Percentiles rank a stretch among this genome's conserved stretches.
phyloP scores from a whole-genome alignment of 1,140 invertebrate genomes.

The Nasonia longicornis region DNA sequence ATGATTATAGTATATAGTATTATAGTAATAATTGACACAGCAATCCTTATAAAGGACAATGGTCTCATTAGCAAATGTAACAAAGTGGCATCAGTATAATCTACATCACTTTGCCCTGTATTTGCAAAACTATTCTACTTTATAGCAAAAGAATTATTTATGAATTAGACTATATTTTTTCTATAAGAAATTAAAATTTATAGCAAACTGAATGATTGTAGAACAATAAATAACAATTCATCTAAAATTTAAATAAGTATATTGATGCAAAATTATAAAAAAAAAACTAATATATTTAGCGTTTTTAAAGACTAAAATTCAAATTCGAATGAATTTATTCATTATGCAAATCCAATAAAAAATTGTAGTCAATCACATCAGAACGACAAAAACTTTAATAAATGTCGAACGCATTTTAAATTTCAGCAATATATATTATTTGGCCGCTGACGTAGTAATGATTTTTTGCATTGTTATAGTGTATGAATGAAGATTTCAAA shows the following conservation, averaged over 20 bases:
- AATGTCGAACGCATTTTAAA: too few relatives aligned
- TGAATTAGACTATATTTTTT: background rate
- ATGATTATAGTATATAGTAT: conserved; percentile 6
- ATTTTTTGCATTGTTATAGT: too few relatives aligned
- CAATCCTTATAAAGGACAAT: conserved; percentile 32
- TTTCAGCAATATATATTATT: too few relatives aligned
- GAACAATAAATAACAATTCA: background rate
- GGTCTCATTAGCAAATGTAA: background rate
- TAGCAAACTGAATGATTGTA: background rate
- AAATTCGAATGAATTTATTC: background rate
- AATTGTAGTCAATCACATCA: too few relatives aligned
- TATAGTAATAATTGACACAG: conserved; percentile 4
- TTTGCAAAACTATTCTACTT: background rate
- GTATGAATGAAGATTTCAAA: too few relatives aligned
- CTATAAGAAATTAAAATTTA: background rate
- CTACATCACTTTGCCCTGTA: background rate
- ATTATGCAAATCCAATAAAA: too few relatives aligned
- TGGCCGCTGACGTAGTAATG: too few relatives aligned
- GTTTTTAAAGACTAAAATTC: background rate
- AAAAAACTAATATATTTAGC: background rate
- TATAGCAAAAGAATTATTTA: background rate
- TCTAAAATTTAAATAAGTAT: background rate
- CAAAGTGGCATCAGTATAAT: conserved; percentile 13
- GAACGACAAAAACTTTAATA: too few relatives aligned
- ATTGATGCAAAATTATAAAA: background rate